Base-by-base conservation (phyloP, 2,888 invertebrate genomes). In the Meteorus colon region DNA sequence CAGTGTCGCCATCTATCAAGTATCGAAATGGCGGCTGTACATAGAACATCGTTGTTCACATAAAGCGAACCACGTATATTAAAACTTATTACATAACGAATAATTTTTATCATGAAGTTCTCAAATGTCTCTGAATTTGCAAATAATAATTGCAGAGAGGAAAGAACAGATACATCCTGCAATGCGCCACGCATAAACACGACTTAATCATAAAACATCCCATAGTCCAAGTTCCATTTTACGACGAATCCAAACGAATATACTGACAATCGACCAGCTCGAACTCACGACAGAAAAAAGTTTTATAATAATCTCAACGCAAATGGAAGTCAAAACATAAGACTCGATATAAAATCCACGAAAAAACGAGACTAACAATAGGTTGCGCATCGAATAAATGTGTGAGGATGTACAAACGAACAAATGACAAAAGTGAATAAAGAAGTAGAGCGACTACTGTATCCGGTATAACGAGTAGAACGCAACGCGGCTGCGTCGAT, bases 401-500 rank as follows among this genome's bases (percentile, higher is more conserved):
- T 12, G 8, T 69, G 74, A 73, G 51, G n/a, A 60, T 73, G 70
- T 45, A 51, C 74, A 66, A 74, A 72, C 62, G 67, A 78, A 70
- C 73, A 62, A 74, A 76, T 78, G 75, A 78, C 74, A 74, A 80
- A 75, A 79, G 74, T 74, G 70, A 75, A 74, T 60, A 76, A 48
- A n/a, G 59, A 69, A 73, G 68, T 59, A 55, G 55, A 8, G 4
- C 48, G 48, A 10, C 60, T 72, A 75, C 45, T 48, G 63, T 78
- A 75, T 73, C 67, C 67, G 48, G 65, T 63, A 75, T 69, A 77
- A 60, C 77, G 74, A 76, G 65, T 75, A 41, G 41, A 67, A 71
- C 73, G 75, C 51, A 75, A 66, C 76, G 79, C 79, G 79, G 74
- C 79, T 79, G 78, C 81, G 81, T 81, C 74, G 75, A 77, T 76